These are phyloP conservation scores for Bellardia pandia DNA, from an alignment of 2,888 invertebrate genomes.

Conservation along the genomic window DNA sequence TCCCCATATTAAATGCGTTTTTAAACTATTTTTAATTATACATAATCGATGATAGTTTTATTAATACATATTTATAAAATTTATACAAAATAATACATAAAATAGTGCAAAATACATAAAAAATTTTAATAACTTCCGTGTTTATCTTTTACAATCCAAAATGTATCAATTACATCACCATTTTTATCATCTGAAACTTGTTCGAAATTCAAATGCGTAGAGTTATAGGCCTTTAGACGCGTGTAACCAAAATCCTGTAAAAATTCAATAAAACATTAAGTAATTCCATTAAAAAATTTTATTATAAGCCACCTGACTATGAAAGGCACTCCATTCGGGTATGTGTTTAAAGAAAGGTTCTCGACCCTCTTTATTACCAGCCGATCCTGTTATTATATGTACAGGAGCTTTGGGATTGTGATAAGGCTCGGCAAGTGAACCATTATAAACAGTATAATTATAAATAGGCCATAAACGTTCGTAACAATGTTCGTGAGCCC, in stretches of 20 bases:
- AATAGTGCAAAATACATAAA: not conserved
- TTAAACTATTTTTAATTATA: not conserved
- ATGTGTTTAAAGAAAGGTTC: constrained; percentile 87
- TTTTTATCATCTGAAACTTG: constrained; percentile 91
- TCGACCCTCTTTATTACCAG: constrained; percentile 93
- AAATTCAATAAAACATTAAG: not conserved
- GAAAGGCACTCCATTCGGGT: constrained; percentile 93
- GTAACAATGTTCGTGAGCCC: constrained; percentile 99
- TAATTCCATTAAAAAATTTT: not conserved
- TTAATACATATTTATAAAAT: not conserved
- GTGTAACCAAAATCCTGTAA: constrained; percentile 95
- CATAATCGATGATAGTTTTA: not conserved
- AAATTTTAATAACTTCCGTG: constrained; percentile 77
- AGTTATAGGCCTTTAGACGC: constrained; percentile 91
- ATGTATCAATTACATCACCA: constrained; percentile 88
- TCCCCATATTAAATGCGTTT: no score
- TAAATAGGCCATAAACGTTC: constrained; percentile 98
- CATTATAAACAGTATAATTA: constrained; percentile 90
- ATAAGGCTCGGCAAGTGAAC: constrained; percentile 85
- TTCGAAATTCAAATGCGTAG: constrained; percentile 94
- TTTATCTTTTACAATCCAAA: constrained; percentile 88
- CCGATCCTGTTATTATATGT: constrained; percentile 95
- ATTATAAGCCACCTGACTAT: constrained; percentile 85
- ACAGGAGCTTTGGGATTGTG: constrained; percentile 91
- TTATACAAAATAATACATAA: constrained; percentile 1